Conservation (phyloP, 1,140 invertebrate genomes). For the Rhizoglyphus robini region DNA sequence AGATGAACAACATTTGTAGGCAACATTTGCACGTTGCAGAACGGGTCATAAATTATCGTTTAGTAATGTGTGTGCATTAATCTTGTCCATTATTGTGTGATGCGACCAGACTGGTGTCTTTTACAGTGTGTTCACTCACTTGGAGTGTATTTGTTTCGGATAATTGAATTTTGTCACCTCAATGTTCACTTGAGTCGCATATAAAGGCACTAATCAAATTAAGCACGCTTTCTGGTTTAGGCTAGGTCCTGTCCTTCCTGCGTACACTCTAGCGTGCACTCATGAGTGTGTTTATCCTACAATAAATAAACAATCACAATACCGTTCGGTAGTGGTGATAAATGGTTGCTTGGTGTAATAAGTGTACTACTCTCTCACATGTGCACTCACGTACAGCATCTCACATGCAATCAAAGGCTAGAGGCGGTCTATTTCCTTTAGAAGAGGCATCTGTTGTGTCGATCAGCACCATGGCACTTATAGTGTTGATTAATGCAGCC, state of each 20-base stretch:
- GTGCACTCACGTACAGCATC: too few species aligned
- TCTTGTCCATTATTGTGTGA: too few species aligned
- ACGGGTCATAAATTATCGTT: too few species aligned
- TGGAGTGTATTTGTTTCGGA: not conserved
- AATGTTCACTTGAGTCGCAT: not conserved
- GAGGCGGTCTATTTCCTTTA: too few species aligned
- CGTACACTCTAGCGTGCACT: not conserved
- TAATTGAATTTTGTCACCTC: not conserved
- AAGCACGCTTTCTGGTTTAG: not conserved
- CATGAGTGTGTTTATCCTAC: not conserved
- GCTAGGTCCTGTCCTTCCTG: not conserved
- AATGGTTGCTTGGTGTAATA: not conserved
- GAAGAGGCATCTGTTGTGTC: not conserved
- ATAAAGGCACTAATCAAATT: not conserved
- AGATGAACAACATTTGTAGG: too few species aligned
- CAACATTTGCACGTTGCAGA: too few species aligned
- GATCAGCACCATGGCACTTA: not conserved
- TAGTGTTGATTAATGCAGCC: not conserved
- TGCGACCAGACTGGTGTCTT: too few species aligned
- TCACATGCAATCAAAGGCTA: too few species aligned
- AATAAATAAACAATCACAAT: not conserved
- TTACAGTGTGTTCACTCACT: too few species aligned
- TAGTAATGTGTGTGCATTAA: too few species aligned
- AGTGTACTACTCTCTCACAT: too few species aligned
- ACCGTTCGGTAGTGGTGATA: too few species aligned